Evolutionary conservation across 2,888 invertebrate species (phyloP), one percentile per base, ranked within the genome.

Genomic region (Eurytoma californica): DNA sequence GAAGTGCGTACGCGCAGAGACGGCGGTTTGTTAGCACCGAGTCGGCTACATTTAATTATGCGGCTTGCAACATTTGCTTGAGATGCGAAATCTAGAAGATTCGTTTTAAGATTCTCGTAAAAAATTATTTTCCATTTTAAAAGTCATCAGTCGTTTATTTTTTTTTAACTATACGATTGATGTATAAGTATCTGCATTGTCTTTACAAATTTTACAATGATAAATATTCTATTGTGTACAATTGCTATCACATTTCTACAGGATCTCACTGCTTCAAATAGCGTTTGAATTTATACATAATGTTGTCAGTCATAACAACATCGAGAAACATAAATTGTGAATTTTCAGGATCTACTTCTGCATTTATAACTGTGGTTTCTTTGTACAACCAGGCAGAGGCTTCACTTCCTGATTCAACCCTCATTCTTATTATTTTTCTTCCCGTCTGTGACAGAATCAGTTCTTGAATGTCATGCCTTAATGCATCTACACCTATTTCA

Each of bases 311-410:
- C 66, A 94, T 92, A 16, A 94, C 90, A 3, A 94, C 92, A 83
- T 92, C 90, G 79, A 94, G 88, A 20, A 93, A 87, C 70, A 93
- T 88, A 81, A 91, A 91, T 83, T 94, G 92, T 3, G 88, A 84
- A 87, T 94, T 88, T 12, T 90, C 84, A 0, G 90, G 86, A 88
- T 94, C 93, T 3, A 91, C 91, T 53, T 87, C 85, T 2, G 91
- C 90, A 18, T 90, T 87, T 3, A 91, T 90, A 3, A 95, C 93
- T 0, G 94, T 92, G 0, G 93, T 91, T 87, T 94, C 92, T 85
- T 93, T 93, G 83, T 94, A 93, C 28, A 95, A 87, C 94, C 95
- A 95, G 0, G 92, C 90, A 85, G 91, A 91, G 86, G 92, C 93
- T 3, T 88, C 85, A n/a, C 93, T 92, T 24, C 94, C 94, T 80